phyloP scores from a whole-genome alignment of 2,888 invertebrate genomes.

The Macrophya alboannulata region DNA sequence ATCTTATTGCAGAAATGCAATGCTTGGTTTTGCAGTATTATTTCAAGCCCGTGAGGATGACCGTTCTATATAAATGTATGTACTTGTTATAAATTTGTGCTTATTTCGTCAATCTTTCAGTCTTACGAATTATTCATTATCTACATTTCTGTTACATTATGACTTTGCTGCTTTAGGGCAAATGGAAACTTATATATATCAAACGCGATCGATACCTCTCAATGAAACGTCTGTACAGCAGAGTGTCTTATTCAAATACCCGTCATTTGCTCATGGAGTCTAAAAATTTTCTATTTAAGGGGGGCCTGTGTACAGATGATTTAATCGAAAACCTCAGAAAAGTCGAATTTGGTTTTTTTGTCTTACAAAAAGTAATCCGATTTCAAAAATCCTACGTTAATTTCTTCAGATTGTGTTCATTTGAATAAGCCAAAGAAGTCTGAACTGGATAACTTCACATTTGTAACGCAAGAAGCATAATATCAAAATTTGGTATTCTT shows the following conservation, averaged over 20 bases:
- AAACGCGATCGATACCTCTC: neutral
- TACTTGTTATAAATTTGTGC: neutral
- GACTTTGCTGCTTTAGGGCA: neutral
- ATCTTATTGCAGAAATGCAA: no score
- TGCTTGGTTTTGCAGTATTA: neutral
- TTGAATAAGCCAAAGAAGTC: no score
- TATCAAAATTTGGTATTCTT: no score
- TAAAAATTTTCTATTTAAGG: neutral
- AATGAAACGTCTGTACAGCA: neutral
- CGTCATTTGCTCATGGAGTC: neutral
- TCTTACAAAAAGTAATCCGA: no score
- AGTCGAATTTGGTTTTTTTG: no score
- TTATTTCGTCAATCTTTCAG: neutral
- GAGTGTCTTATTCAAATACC: slow-evolving; percentile 1
- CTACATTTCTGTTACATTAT: neutral
- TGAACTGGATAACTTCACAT: no score
- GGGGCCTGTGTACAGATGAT: no score
- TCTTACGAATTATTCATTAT: neutral
- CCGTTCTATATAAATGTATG: neutral
- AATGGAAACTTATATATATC: slow-evolving; percentile 15
- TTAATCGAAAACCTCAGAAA: no score
- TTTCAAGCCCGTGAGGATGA: neutral
- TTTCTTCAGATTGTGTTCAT: no score
- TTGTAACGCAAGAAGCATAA: no score
- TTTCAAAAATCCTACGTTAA: no score